Evolutionary conservation across 1,140 invertebrate genomes (phyloP), one percentile per base, ranked within the genome.

Genomic region (Panagrolaimus sp.): DNA sequence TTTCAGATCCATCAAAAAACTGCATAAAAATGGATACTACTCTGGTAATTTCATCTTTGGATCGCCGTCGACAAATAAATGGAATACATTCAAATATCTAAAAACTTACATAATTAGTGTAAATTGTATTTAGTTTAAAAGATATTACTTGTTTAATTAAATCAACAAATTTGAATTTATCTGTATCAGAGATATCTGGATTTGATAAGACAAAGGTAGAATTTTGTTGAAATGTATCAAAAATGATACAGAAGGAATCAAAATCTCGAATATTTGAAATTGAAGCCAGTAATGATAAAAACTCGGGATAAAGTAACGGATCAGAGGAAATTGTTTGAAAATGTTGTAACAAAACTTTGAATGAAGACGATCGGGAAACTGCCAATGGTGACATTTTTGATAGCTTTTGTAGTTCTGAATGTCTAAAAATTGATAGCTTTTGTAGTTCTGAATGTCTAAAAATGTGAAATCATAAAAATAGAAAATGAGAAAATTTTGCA

Each of bases 111-210:
- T 4, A 28, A 8, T 21, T 21, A 10, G 17, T 17, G 14, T 21
- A 24, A 58, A 21, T n/a, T 12, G 17, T 52, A 52, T 46, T n/a
- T 9, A 48, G 10, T n/a, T 1, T 5, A 10, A 2, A 38, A 38
- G 17, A 21, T 28, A 38, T 14, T 1, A 58, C 52, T 58, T 58
- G 52, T 58, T n/a, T 21, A 8, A 58, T 28, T 2, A 26, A 21
- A 58, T 58, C 52, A 58, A 58, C 52, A 58, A 58, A 58, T 28
- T 58, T 58, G 8, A n/a, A 26, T 28, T 58, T 58, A 28, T 58
- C 4, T 21, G 52, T 7, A 21, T 28, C 52, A 58, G 14, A 5
- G 28, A 26, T 58, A 28, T 58, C 17, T n/a, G 21, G 8, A 28
- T 26, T 1, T n/a, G 21, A 21, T n/a, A 26, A 8, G 17, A 26